Evolutionary conservation across 2,113 vertebrate species (phyloP), one percentile per base, ranked within the genome.

Genomic region (Cariama cristata): DNA sequence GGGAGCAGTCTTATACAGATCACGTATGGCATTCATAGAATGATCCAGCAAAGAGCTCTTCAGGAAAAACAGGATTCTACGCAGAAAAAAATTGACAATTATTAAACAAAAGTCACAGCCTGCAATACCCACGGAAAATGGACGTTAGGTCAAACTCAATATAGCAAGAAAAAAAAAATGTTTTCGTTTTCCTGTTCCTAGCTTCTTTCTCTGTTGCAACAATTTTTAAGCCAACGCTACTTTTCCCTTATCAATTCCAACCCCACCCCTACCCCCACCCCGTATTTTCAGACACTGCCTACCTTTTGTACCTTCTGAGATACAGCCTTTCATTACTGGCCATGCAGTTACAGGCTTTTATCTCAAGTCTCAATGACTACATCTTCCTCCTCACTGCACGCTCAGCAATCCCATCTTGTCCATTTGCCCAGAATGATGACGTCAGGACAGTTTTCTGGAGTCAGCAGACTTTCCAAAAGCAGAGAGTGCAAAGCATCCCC

Each of bases 151-250:
- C 59, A 68, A 68, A 67, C 75, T 71, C 40, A 75, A 26, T 28
- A 62, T 0, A 4, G 32, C 24, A 58, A 35, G 4, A 2, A 4
- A 32, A 23, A 4, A 24, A 42, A 12, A n/a, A 7, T 6, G 2
- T 22, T 63, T 56, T 74, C 3, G 8, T 47, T 55, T 73, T 80
- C 33, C 35, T 86, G 18, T 35, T 58, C 33, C 33, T 77, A 27
- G 27, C 17, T 56, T 72, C 49, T 56, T 92, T 52, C 27, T 56
- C 47, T 1, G 0, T 32, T 35, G 33, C 66, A 90, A 64, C 7
- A n/a, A 33, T 60, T 64, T 59, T 6, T 52, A 86, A 69, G 27
- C 15, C n/a, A 86, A 53, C 16, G 35, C 1, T 8, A 12, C 33
- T 49, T 83, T 16, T 33, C 49, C 52, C 7, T 42, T 40, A 59